Percentiles rank a stretch among this genome's conserved stretches.
Conservation (phyloP, 2,888 invertebrate species). For the Cheilosia scutellata region DNA sequence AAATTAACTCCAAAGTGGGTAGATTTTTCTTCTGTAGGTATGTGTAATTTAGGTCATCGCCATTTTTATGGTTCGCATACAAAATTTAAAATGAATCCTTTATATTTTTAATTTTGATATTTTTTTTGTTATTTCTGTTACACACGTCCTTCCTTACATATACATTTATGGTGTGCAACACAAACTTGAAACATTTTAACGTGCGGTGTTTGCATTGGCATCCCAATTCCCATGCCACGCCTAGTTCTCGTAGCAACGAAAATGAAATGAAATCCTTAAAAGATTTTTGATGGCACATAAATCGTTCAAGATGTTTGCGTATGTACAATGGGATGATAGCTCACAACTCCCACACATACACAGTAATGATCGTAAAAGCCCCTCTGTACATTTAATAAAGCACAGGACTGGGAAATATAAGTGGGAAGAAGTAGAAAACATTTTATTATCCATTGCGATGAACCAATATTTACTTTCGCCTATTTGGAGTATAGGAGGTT, state of each 20-base stretch:
- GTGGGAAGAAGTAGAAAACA: too few species aligned
- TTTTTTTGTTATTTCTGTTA: conserved; percentile 10
- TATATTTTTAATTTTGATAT: background rate
- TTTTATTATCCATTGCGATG: too few species aligned
- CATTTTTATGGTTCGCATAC: background rate
- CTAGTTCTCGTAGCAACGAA: background rate
- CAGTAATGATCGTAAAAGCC: conserved; percentile 22
- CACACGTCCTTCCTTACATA: background rate
- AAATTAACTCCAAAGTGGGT: background rate
- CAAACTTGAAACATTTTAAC: conserved; percentile 3
- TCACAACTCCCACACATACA: conserved; percentile 11
- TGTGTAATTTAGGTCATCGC: conserved; percentile 26
- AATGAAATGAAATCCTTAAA: conserved; percentile 35
- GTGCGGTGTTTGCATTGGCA: background rate
- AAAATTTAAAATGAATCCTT: conserved; percentile 1
- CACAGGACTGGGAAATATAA: too few species aligned
- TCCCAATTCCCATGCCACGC: background rate
- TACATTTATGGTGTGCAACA: conserved; percentile 1
- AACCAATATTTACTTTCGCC: too few species aligned
- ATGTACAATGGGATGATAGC: conserved; percentile 2
- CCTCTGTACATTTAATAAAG: conserved; percentile 13
- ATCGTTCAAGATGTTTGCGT: conserved; percentile 46
- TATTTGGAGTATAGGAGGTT: too few species aligned
- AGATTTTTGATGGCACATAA: conserved; percentile 55
- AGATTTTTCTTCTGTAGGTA: background rate